A percentile compares a stretch with the other conserved stretches of the same genome.
Conservation (phyloP, 2,888 invertebrate genomes). For the Cremastinae sp. region DNA sequence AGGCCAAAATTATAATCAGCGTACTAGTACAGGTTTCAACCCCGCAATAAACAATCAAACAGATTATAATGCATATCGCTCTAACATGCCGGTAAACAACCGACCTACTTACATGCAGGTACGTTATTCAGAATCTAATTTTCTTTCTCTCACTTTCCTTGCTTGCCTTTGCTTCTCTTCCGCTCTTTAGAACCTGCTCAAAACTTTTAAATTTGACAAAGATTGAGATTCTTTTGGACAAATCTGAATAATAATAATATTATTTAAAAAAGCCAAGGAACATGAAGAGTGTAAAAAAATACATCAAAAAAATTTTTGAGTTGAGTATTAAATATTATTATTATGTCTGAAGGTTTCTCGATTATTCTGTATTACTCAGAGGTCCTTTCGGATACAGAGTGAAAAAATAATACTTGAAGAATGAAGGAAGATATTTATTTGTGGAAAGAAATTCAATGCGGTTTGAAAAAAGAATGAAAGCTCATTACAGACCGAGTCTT, state of each 20-base stretch:
- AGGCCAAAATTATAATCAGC: slow-evolving; percentile 68
- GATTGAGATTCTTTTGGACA: too few relatives aligned
- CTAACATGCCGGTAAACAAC: slow-evolving; percentile 69
- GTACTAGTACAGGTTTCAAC: slow-evolving; percentile 61
- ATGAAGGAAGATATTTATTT: neutral
- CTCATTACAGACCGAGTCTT: slow-evolving; percentile 69
- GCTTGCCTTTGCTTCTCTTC: neutral
- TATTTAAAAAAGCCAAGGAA: too few relatives aligned
- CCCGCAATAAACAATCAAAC: slow-evolving; percentile 65
- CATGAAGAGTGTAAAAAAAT: too few relatives aligned
- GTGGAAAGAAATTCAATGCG: neutral
- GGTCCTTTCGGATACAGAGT: slow-evolving; percentile 55
- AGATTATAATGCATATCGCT: slow-evolving; percentile 69
- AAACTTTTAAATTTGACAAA: too few relatives aligned
- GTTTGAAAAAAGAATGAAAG: slow-evolving; percentile 49
- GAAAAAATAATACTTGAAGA: neutral
- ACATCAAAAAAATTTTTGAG: too few relatives aligned
- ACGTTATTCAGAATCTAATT: slow-evolving; percentile 45
- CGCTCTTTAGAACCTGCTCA: neutral
- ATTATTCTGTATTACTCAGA: slow-evolving; percentile 25
- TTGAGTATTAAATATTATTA: too few relatives aligned
- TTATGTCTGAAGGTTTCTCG: slow-evolving; percentile 16
- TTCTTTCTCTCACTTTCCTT: neutral
- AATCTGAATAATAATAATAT: too few relatives aligned
- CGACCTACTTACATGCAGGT: slow-evolving; percentile 75